These are phyloP conservation scores for Xiphophorus birchmanni DNA, from an alignment of 2,797 vertebrate genomes.

Conservation along the genomic window DNA sequence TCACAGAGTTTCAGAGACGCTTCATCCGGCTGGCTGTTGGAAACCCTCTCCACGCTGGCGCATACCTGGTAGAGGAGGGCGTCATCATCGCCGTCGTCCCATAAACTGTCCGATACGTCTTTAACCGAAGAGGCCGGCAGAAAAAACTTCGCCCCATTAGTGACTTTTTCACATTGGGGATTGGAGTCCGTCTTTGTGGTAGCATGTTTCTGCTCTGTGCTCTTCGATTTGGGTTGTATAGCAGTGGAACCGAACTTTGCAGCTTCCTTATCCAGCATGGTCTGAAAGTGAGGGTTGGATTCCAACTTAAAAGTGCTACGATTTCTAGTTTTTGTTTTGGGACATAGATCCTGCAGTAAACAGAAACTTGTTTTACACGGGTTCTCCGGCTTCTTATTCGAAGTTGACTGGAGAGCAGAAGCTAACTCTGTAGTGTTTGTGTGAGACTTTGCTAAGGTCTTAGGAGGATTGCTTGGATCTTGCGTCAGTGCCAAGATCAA, in stretches of 20 bases:
- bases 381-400: slow-evolving; percentile 5
- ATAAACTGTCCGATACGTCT: slow-evolving; percentile 71
- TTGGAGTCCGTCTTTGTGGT: slow-evolving; percentile 14
- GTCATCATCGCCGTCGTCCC: slow-evolving; percentile 89
- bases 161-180: slow-evolving; percentile 21
- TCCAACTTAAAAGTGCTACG: slow-evolving; percentile 71
- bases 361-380: slow-evolving; percentile 36
- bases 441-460: slow-evolving; percentile 28
- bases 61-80: slow-evolving; percentile 90
- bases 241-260: slow-evolving; percentile 52
- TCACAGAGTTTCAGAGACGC: background rate
- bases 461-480: slow-evolving; percentile 71
- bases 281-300: slow-evolving; percentile 65
- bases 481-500: slow-evolving; percentile 85
- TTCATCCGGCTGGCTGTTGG: slow-evolving; percentile 67
- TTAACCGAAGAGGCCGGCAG: slow-evolving; percentile 15
- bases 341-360: slow-evolving; percentile 60
- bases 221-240: slow-evolving; percentile 32
- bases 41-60: slow-evolving; percentile 88
- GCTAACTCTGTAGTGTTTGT: slow-evolving; percentile 19
- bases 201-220: slow-evolving; percentile 34
- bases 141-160: slow-evolving; percentile 48
- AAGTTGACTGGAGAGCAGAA: slow-evolving; percentile 27
- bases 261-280: slow-evolving; percentile 41
- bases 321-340: slow-evolving; percentile 65